Conservation (phyloP, 2,888 invertebrate genomes). For the Drosophila gaucha region DNA sequence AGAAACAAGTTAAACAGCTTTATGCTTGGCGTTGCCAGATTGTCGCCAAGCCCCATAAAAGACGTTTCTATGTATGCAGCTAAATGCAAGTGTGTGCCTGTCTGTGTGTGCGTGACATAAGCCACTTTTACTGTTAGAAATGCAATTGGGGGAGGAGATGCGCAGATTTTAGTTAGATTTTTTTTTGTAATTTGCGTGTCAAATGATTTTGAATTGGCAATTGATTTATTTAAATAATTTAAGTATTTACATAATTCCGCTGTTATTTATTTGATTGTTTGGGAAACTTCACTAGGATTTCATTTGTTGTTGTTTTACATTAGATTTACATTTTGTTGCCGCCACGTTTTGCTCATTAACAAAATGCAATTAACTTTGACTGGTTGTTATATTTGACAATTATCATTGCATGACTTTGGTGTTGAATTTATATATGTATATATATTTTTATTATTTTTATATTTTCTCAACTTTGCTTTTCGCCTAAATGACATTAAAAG, state of each 20-base stretch:
- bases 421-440: conserved; percentile 20
- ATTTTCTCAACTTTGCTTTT: conserved; percentile 25
- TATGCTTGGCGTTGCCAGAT: conserved; percentile 68
- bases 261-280: conserved; percentile 31
- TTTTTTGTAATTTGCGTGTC: conserved; percentile 34
- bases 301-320: conserved; percentile 34
- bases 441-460: conserved; percentile 25
- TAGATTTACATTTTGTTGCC: conserved; percentile 75
- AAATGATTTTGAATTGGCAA: conserved; percentile 43
- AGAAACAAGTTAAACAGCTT: conserved; percentile 78
- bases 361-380: conserved; percentile 57
- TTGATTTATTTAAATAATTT: conserved; percentile 28
- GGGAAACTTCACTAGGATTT: conserved; percentile 51
- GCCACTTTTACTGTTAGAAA: conserved; percentile 78
- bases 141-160: conserved; percentile 62
- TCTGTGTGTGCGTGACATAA: conserved; percentile 68
- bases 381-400: conserved; percentile 46
- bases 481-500: conserved; percentile 54
- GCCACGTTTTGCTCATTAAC: conserved; percentile 74
- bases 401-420: conserved; percentile 59
- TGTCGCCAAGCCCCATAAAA: conserved; percentile 45
- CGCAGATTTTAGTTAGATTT: conserved; percentile 36
- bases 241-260: conserved; percentile 58
- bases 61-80: conserved; percentile 17
- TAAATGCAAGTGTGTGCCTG: conserved; percentile 31